These are phyloP conservation scores for Pygathrix nemaeus DNA, from an alignment of 2,113 vertebrate genomes.

Conservation along the genomic window DNA sequence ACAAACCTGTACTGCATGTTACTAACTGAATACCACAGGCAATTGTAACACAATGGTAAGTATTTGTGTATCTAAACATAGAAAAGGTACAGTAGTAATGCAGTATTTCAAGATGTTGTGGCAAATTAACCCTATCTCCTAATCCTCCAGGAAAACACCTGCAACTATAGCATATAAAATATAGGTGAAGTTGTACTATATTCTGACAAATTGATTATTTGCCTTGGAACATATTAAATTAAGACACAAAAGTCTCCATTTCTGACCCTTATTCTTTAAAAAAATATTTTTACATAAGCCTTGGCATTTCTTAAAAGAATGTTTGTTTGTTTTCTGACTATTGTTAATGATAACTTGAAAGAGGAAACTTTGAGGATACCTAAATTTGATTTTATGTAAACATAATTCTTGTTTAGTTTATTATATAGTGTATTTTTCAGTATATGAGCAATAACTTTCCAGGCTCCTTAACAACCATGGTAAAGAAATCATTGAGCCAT, in stretches of 20 bases:
- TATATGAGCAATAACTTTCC: not conserved
- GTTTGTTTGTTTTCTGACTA: not conserved
- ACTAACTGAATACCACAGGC: too few relatives aligned
- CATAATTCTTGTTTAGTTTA: not conserved
- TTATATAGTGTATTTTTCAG: not conserved
- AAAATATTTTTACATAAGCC: not conserved
- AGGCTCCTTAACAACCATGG: not conserved
- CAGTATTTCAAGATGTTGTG: too few relatives aligned
- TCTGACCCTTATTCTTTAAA: not conserved
- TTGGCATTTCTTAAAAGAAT: not conserved
- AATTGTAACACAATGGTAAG: too few relatives aligned
- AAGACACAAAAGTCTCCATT: not conserved
- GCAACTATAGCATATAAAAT: not conserved
- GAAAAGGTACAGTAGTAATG: too few relatives aligned
- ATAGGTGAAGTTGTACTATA: not conserved
- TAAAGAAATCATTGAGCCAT: not conserved
- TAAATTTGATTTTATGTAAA: not conserved
- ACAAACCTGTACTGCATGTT: too few relatives aligned
- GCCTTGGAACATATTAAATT: not conserved
- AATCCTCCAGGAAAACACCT: not conserved
- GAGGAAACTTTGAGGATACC: not conserved
- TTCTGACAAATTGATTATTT: not conserved
- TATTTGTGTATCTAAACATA: too few relatives aligned
- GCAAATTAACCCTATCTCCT: not conserved
- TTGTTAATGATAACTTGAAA: not conserved